Evolutionary conservation across 2,888 invertebrate genomes (phyloP), one percentile per base, ranked within the genome.

Genomic region (Drosophila merina): DNA sequence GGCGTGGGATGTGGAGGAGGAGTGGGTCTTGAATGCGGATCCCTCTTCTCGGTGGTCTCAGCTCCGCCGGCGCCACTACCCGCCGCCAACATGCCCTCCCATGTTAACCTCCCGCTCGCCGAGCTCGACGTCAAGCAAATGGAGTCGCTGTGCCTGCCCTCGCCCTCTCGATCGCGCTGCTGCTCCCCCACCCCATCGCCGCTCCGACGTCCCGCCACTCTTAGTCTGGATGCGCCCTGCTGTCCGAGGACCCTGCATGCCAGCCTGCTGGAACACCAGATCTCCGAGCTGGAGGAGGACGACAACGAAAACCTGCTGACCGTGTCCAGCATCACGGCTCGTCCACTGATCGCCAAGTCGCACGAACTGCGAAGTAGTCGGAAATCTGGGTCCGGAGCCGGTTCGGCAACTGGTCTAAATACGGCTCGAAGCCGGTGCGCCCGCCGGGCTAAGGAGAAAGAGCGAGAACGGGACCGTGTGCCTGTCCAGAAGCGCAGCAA

Each of bases 281-380:
- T 91, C 72, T 91, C 91, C 58, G 92, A 92, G 77, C 86, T 92
- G 76, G 95, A 95, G 83, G 93, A 93, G 88, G 94, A 94, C 56
- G 95, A 95, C 88, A 95, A 95, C 86, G 95, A 95, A 89, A 95
- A 95, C 64, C 91, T 95, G 75, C 92, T 95, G 90, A 95, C 95
- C 20, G 94, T 95, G 51, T 95, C 95, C 25, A 95, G 95, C 71
- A 93, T 95, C 76, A 95, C 95, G 30, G 95, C 95, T 14, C 92
- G 95, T 33, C 95, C 95, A 33, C 92, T 95, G 82, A 93, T 95
- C 75, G 95, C 95, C 33, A 95, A 95, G 72, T 94, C 95, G 0
- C 93, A 93, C 52, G 94, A 94, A 75, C 90, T 95, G 54, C 91
- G 95, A 72, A 47, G 86, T 58, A 90, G 75, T 67, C 88, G 90